These are phyloP conservation scores for Rachycentron canadum DNA, from an alignment of 2,797 vertebrate genomes.

Conservation along the genomic window DNA sequence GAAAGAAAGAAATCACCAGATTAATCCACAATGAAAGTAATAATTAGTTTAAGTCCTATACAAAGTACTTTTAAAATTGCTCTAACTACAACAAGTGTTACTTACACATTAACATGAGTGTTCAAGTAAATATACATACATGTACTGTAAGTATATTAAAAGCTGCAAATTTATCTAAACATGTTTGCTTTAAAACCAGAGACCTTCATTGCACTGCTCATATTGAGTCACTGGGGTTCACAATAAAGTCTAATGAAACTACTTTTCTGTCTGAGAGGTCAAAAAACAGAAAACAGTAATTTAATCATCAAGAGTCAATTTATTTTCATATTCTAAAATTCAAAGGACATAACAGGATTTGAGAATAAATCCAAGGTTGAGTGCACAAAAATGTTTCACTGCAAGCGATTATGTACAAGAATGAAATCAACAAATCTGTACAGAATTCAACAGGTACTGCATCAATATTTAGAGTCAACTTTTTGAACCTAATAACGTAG, in stretches of 20 bases:
- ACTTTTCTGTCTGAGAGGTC: background rate
- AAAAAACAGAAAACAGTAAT: constrained; percentile 43
- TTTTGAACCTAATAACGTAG: constrained; percentile 60
- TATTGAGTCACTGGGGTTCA: background rate
- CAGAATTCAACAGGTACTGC: constrained; percentile 79
- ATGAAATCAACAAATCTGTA: constrained; percentile 80
- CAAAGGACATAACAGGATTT: constrained; percentile 91
- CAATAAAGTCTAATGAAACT: background rate
- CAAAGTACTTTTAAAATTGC: too few species aligned
- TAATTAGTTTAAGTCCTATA: too few species aligned
- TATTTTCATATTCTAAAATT: constrained; percentile 89
- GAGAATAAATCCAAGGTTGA: constrained; percentile 90
- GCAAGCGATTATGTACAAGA: constrained; percentile 88
- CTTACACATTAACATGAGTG: too few species aligned
- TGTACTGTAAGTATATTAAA: too few species aligned
- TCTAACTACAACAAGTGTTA: too few species aligned
- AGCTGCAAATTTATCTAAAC: too few species aligned
- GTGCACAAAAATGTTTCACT: constrained; percentile 90
- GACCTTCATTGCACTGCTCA: background rate
- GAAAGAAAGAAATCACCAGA: too few species aligned
- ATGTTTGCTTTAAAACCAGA: too few species aligned
- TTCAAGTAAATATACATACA: too few species aligned
- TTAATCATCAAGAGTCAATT: constrained; percentile 86
- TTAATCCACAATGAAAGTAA: too few species aligned
- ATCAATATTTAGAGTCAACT: constrained; percentile 75